Evolutionary conservation across 2,797 vertebrate genomes (phyloP), one percentile per base, ranked within the genome.

Genomic region (Xenentodon cancila): DNA sequence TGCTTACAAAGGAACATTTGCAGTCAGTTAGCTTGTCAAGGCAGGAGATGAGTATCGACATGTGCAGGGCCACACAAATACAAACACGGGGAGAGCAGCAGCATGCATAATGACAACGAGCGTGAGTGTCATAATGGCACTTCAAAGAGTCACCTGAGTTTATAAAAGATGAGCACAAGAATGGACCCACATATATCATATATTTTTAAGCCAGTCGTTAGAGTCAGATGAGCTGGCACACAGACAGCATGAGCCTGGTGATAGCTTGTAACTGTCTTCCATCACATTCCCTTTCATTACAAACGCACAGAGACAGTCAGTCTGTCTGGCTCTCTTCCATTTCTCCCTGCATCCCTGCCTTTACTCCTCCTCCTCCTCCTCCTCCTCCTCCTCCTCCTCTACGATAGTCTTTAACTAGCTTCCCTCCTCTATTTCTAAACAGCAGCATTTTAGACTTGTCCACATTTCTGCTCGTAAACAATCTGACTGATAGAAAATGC

Each of bases 211-310:
- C 74, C 77, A 59, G 59, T 80, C 70, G 79, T 88, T 82, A 84
- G 57, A 32, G 37, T 40, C 50, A 59, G 49, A 58, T 55, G 76
- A 59, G 73, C 49, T 50, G 37, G 30, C 64, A 78, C 53, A 51
- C 64, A 53, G 37, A 15, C 40, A 62, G 56, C 79, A 71, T 1
- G 44, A 49, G 76, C 70, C 74, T 80, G 84, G 81, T 81, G 81
- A 73, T 55, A 50, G 79, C 49, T 73, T 73, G 80, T 68, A 72
- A 79, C 73, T 12, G 72, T 64, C 80, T 85, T 78, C 64, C 59
- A 70, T 68, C 73, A 68, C 81, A 79, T 77, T 84, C 86, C 87
- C 90, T 92, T 83, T 93, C 89, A 91, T 91, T 90, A 91, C 72
- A 84, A 81, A 91, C 19, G 79, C 34, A 40, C 62, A 79, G 66